Conservation (phyloP, 2,888 invertebrate genomes). For the Drosophila nr. perissopoda region DNA sequence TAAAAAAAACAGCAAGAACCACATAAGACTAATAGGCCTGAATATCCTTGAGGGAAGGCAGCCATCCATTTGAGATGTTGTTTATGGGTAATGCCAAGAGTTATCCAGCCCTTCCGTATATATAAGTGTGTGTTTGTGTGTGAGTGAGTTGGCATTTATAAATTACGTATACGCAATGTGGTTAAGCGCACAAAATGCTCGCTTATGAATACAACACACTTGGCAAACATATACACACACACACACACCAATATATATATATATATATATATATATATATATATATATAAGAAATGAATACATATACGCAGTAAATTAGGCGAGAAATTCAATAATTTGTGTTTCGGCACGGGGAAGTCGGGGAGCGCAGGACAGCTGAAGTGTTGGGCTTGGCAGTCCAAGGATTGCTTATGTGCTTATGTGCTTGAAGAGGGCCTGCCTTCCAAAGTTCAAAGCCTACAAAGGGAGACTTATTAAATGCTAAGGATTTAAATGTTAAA, state of each 20-base stretch:
- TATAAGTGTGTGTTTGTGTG: constrained; percentile 16
- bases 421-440: background rate
- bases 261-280: background rate
- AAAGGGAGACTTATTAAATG: constrained; percentile 1
- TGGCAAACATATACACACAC: background rate
- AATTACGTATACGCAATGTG: constrained; percentile 75
- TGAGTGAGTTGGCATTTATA: constrained; percentile 56
- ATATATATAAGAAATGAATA: constrained; percentile 10
- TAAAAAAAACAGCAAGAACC: constrained; percentile 1
- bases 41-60: constrained; percentile 17
- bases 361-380: background rate
- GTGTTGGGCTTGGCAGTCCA: constrained; percentile 2
- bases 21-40: constrained; percentile 42
- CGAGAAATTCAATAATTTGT: constrained; percentile 68
- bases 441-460: background rate
- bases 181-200: constrained; percentile 62
- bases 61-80: constrained; percentile 41
- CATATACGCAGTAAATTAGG: constrained; percentile 60
- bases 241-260: background rate
- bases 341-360: background rate
- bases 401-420: background rate
- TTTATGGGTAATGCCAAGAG: constrained; percentile 27
- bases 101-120: background rate
- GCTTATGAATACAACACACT: constrained; percentile 62
- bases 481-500: background rate